These are phyloP conservation scores for Chamaetylas fuelleborni DNA, from an alignment of 2,113 vertebrate genomes.

Conservation along the genomic window DNA sequence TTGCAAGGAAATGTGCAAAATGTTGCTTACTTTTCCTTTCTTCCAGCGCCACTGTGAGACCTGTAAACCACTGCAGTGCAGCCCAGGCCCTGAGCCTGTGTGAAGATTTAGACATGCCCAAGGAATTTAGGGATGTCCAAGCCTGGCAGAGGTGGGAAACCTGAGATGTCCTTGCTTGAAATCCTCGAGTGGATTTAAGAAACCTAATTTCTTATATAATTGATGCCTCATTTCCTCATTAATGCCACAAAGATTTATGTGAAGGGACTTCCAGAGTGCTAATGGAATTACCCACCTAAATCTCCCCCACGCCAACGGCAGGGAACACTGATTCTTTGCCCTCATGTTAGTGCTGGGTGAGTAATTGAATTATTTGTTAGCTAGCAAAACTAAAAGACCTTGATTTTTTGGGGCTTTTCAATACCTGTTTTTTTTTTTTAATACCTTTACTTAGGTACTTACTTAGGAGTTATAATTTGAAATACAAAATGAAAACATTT, in stretches of 20 bases:
- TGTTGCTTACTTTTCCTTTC: neutral
- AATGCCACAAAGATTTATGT: constrained; percentile 11
- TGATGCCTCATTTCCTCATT: neutral
- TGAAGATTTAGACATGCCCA: neutral
- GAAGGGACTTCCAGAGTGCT: constrained; percentile 30
- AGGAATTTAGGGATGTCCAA: neutral
- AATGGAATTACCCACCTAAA: constrained; percentile 61
- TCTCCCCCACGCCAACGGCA: neutral
- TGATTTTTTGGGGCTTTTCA: neutral
- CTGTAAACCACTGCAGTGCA: neutral
- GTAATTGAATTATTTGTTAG: neutral
- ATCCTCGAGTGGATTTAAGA: neutral
- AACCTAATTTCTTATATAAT: neutral
- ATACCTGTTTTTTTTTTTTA: neutral
- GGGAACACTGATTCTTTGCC: constrained; percentile 14
- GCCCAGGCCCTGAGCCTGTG: neutral
- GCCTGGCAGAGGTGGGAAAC: neutral
- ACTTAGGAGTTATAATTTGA: neutral
- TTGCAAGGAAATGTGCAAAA: neutral
- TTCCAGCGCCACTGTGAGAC: neutral
- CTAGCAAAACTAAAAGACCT: neutral
- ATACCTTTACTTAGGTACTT: neutral
- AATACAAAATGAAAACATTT: neutral
- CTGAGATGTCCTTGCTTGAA: neutral
- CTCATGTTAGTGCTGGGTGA: neutral